Conservation (phyloP, 2,797 vertebrate species). For the Protosalanx chinensis region DNA sequence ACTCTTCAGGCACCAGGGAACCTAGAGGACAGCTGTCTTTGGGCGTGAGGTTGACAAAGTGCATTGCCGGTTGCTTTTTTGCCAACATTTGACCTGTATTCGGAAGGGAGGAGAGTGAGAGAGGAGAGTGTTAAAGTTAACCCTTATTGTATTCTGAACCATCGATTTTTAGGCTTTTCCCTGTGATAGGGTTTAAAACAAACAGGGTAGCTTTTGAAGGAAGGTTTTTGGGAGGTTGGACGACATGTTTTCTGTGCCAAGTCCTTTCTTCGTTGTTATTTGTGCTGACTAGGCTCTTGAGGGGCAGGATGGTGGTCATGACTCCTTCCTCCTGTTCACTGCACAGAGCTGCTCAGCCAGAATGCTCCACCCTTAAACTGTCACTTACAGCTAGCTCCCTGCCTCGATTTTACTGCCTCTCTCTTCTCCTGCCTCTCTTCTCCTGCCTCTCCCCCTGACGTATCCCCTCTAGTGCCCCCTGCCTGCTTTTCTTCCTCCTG, state of each 20-base stretch:
- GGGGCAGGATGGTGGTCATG: conserved; percentile 51
- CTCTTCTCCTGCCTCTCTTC: not conserved
- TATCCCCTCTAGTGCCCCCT: not conserved
- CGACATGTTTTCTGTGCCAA: not conserved
- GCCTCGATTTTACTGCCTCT: conserved; percentile 1
- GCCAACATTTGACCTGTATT: not conserved
- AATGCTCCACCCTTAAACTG: conserved; percentile 51
- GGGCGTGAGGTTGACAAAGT: not conserved
- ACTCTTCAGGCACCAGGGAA: conserved; percentile 6
- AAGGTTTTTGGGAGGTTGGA: not conserved
- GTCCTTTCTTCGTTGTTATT: conserved; percentile 28
- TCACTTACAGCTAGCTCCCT: conserved; percentile 31
- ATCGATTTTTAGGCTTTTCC: not conserved
- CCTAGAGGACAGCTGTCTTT: not conserved
- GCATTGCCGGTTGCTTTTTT: not conserved
- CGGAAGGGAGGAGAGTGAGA: too few relatives aligned
- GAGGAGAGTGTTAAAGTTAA: too few relatives aligned
- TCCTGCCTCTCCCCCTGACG: not conserved
- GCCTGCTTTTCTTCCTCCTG: too few relatives aligned
- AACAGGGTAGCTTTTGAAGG: not conserved
- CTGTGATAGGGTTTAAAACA: not conserved
- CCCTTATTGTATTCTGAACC: not conserved
- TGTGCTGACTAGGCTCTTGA: conserved; percentile 54
- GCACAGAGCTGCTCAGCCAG: conserved; percentile 39
- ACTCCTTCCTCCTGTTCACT: conserved; percentile 52